A percentile compares a stretch with the other conserved stretches of the same genome.
phyloP scores from a whole-genome alignment of 2,113 vertebrate genomes.

The Caretta caretta region DNA sequence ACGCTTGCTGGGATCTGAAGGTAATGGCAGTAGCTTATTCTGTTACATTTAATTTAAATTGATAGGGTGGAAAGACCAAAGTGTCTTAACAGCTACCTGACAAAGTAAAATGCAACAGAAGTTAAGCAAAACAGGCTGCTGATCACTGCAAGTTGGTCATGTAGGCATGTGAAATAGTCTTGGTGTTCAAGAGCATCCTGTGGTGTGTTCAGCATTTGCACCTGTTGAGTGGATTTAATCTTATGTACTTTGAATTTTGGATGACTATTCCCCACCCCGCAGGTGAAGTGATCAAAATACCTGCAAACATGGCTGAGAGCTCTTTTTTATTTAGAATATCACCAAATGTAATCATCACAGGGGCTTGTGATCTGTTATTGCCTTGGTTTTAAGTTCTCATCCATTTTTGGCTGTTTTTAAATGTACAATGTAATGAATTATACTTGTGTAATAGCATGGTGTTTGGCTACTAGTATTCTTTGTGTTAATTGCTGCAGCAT shows the following conservation, averaged over 20 bases:
- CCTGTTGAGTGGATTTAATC: neutral
- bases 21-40: neutral
- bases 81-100: neutral
- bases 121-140: conserved; percentile 7
- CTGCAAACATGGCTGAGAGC: neutral
- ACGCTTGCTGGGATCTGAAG: conserved; percentile 3
- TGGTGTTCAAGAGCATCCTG: neutral
- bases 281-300: neutral
- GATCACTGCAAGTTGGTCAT: neutral
- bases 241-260: neutral
- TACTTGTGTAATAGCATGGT: neutral
- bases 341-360: neutral
- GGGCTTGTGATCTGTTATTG: neutral
- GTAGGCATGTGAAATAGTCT: neutral
- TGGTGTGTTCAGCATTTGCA: neutral
- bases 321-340: neutral
- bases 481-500: neutral
- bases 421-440: neutral
- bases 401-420: neutral
- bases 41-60: neutral
- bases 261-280: neutral
- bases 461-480: neutral
- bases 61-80: conserved; percentile 17
- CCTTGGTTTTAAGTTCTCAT: neutral
- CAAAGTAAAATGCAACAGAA: neutral